Conservation (phyloP, 2,797 vertebrate genomes). For the Gymnodraco acuticeps region DNA sequence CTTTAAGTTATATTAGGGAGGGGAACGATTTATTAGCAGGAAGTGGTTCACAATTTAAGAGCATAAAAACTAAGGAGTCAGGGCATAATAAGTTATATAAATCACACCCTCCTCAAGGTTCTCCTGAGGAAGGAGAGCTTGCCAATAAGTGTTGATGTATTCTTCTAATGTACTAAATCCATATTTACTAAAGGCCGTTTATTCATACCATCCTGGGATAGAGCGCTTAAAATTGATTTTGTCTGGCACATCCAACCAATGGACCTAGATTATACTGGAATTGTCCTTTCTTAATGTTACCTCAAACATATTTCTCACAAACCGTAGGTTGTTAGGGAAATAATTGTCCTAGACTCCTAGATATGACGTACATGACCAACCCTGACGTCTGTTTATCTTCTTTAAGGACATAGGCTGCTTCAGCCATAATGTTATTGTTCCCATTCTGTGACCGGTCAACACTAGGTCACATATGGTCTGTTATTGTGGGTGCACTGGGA, state of each 20-base stretch:
- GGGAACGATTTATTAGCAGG: neutral
- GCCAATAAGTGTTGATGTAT: conserved; percentile 15
- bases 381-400: no score
- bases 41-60: conserved; percentile 12
- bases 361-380: no score
- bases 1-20: neutral
- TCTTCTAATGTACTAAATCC: conserved; percentile 45
- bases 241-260: conserved; percentile 1
- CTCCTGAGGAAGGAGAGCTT: conserved; percentile 2
- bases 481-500: no score
- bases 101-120: neutral
- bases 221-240: conserved; percentile 40
- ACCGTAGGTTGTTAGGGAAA: neutral
- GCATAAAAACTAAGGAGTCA: conserved; percentile 14
- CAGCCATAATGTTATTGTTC: no score
- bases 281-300: neutral
- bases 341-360: no score
- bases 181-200: conserved; percentile 42
- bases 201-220: conserved; percentile 28
- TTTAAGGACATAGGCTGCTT: no score
- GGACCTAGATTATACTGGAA: neutral
- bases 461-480: no score
- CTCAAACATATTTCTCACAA: conserved; percentile 1
- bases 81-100: neutral
- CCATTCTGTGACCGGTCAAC: no score